Percentiles rank a stretch among this genome's conserved stretches.
These are phyloP conservation scores for Elysia chlorotica DNA, from an alignment of 1,140 invertebrate genomes.

Conservation along the genomic window DNA sequence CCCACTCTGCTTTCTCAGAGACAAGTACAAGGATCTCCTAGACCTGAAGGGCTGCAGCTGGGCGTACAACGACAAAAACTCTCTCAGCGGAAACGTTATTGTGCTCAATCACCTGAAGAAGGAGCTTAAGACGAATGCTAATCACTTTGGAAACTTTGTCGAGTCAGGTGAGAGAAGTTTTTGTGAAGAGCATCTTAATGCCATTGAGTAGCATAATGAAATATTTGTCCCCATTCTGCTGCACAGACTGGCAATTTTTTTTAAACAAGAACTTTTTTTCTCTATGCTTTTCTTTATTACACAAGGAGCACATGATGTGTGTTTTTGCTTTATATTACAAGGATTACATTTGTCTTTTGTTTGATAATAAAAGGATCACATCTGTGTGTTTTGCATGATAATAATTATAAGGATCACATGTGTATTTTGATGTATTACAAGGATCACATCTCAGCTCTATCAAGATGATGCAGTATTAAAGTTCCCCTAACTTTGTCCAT, in stretches of 20 bases:
- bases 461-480: too few species aligned
- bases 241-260: neutral
- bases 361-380: too few species aligned
- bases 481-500: too few species aligned
- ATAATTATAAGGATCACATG: too few species aligned
- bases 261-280: neutral
- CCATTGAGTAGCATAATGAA: too few species aligned
- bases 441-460: too few species aligned
- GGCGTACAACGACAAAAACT: slow-evolving; percentile 35
- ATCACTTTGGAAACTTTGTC: slow-evolving; percentile 37
- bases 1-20: too few species aligned
- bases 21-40: slow-evolving; percentile 30
- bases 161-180: slow-evolving; percentile 27
- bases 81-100: slow-evolving; percentile 41
- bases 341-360: too few species aligned
- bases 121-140: slow-evolving; percentile 29
- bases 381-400: too few species aligned
- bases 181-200: neutral
- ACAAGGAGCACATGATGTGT: too few species aligned
- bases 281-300: neutral
- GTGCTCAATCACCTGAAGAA: slow-evolving; percentile 36
- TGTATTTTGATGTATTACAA: too few species aligned
- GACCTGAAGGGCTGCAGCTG: slow-evolving; percentile 37
- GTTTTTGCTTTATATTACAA: too few species aligned
- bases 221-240: neutral